Evolutionary conservation across 1,140 invertebrate genomes (phyloP), one percentile per base, ranked within the genome.

Genomic region (Nephila pilipes): DNA sequence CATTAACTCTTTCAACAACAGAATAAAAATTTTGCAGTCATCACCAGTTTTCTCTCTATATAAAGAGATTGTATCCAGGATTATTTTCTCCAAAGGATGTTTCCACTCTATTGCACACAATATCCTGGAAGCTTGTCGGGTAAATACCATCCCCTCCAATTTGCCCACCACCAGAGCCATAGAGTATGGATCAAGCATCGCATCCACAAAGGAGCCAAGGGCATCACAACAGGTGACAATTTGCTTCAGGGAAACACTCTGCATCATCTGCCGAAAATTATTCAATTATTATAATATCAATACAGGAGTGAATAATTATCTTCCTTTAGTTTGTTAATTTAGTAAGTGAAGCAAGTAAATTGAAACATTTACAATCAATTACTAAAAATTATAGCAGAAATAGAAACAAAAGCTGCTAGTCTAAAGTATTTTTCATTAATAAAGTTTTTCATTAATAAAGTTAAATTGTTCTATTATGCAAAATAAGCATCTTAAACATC

Each of bases 81-180:
- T 81, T 2, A 90, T 32, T 58, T 90, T 90, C 20, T 36, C n/a
- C 12, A 90, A 6, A 1, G 89, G 89, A 36, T 90, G 89, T 22
- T 57, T 10, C 20, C 16, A 25, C 16, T 81, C 36, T 20, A 25
- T 18, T 14, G 55, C 54, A 1, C 54, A 32, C 25, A 90, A 57
- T 22, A 81, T 32, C n/a, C 32, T 79, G 2, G 55, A 57, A 14
- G 46, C 20, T 14, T 55, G 16, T 57, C 32, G 57, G 54, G 65
- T 81, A n/a, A 90, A 79, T 14, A 20, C 32, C 2, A 90, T 32
- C 10, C 29, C 25, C 12, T 60, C 75, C 18, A 16, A 32, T 18
- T 22, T 80, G n/a, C 75, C 54, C 14, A 81, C 32, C 20, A 81
- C 29, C 38, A 90, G 14, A 22, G 55, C 69, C 54, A 69, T 14